These are phyloP conservation scores for Brachionus paranguensis DNA, from an alignment of 1,140 invertebrate species.

Conservation along the genomic window DNA sequence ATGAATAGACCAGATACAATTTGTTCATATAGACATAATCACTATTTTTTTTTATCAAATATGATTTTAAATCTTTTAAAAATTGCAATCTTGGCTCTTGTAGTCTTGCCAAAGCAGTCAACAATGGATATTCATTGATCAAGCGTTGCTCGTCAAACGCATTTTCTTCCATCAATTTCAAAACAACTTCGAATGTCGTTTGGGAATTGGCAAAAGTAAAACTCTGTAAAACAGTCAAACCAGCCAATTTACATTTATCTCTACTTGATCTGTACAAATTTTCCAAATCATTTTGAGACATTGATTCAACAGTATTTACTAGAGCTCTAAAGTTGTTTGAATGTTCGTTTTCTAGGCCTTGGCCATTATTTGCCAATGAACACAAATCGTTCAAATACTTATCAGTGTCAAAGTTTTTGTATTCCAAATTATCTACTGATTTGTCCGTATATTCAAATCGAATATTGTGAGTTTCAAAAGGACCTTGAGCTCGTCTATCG, in stretches of 20 bases:
- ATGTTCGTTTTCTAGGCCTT: conserved; percentile 33
- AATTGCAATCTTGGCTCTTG: neutral
- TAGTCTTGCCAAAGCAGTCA: conserved; percentile 34
- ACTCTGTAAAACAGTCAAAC: neutral
- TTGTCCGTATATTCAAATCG: conserved; percentile 27
- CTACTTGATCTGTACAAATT: neutral
- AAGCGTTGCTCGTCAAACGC: neutral
- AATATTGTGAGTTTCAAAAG: neutral
- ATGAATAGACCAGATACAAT: conserved; percentile 28
- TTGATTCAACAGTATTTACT: neutral
- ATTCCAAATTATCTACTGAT: conserved; percentile 33
- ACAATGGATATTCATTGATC: conserved; percentile 34
- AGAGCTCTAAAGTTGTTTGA: conserved; percentile 31
- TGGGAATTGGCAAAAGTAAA: conserved; percentile 21
- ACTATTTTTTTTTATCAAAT: neutral
- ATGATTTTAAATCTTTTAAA: neutral
- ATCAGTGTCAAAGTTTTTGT: neutral
- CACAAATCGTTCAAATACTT: neutral
- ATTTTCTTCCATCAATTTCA: conserved; percentile 3
- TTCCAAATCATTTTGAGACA: neutral
- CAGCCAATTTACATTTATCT: conserved; percentile 13
- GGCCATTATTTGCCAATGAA: neutral
- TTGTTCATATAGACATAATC: conserved; percentile 27
- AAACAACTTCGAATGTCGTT: neutral
- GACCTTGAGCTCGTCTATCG: conserved; percentile 17